Evolutionary conservation across 37 sponge, comb jelly and placozoan species (phyloP), one percentile per base, ranked within the genome.

Genomic region (Cliona cf. orientalis): DNA sequence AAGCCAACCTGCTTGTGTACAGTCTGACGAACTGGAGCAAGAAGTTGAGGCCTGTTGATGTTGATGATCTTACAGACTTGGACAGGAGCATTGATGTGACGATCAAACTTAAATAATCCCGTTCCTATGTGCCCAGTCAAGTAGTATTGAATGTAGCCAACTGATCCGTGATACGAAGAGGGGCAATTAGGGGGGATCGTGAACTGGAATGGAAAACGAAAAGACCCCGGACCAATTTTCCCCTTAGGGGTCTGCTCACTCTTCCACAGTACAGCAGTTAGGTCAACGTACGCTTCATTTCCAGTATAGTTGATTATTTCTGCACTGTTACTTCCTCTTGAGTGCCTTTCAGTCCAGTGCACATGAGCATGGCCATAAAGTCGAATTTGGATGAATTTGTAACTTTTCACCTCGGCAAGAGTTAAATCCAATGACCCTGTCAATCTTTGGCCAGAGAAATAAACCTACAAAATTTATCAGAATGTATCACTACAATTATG

Each of bases 261-360:
- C n/a, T n/a, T n/a, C n/a, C n/a, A n/a, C 14, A 19, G 53, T 14
- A 49, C 9, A 49, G 53, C 14, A 19, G 53, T 49, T 14, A 19
- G 14, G 14, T 49, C 14, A 19, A 49, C 14, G 14, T 49, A 49
- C 53, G 14, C 14, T 49, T 49, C 53, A 9, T 9, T 49, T 49
- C 14, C 9, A 49, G 53, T 19, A 14, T 49, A 49, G 53, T 9
- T 19, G 14, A 19, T 49, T 49, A 14, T 49, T 49, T 49, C 14
- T 14, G 9, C 9, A 14, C 53, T 49, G 53, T 49, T 14, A 49
- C 14, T 14, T 49, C 53, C 53, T 19, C 53, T 49, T 14, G 9
- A 14, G 28, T 46, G 64, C 14, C n/a, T 31, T 42, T 84, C 78
- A 19, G 78, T 55, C 85, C 85, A 84, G 59, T 76, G 78, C 1